Percentiles rank a stretch among this genome's conserved stretches.
Conservation (phyloP, 1,140 invertebrate genomes). For the Caenorhabditis inopinata region DNA sequence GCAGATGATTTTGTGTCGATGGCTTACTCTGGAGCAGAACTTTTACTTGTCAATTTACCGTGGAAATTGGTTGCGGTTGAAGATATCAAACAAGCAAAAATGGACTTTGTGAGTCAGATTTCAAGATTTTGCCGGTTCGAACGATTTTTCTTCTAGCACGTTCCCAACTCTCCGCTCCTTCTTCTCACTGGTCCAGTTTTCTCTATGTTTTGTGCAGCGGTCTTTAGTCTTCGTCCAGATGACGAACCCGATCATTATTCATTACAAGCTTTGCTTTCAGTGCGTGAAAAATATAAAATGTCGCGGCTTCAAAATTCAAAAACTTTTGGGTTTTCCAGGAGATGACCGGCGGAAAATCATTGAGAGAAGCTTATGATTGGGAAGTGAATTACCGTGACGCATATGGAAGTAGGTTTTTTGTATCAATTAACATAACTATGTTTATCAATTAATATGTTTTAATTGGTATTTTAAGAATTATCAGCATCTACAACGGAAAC, state of each 20-base stretch:
- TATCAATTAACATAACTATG: neutral
- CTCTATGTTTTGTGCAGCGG: slow-evolving; percentile 5
- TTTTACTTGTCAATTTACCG: slow-evolving; percentile 92
- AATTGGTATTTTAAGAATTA: no score
- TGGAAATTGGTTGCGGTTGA: slow-evolving; percentile 71
- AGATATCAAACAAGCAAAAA: slow-evolving; percentile 32
- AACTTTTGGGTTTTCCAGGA: neutral
- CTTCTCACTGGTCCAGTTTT: neutral
- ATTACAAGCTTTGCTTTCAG: slow-evolving; percentile 46
- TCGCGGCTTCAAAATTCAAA: no score
- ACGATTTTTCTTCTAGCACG: neutral
- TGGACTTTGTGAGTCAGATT: neutral
- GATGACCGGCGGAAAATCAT: slow-evolving; percentile 16
- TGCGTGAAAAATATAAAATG: neutral
- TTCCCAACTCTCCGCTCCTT: neutral
- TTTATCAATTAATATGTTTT: no score
- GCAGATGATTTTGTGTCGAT: slow-evolving; percentile 92
- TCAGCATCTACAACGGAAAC: neutral
- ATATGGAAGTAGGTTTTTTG: neutral
- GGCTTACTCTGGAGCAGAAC: slow-evolving; percentile 72
- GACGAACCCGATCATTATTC: slow-evolving; percentile 55
- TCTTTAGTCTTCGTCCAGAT: slow-evolving; percentile 10
- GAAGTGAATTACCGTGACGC: slow-evolving; percentile 52
- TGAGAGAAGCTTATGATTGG: slow-evolving; percentile 52
- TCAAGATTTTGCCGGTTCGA: no score